A percentile compares a stretch with the other conserved stretches of the same genome.
Conservation (phyloP, 2,888 invertebrate genomes). For the Heteropelma amictum region DNA sequence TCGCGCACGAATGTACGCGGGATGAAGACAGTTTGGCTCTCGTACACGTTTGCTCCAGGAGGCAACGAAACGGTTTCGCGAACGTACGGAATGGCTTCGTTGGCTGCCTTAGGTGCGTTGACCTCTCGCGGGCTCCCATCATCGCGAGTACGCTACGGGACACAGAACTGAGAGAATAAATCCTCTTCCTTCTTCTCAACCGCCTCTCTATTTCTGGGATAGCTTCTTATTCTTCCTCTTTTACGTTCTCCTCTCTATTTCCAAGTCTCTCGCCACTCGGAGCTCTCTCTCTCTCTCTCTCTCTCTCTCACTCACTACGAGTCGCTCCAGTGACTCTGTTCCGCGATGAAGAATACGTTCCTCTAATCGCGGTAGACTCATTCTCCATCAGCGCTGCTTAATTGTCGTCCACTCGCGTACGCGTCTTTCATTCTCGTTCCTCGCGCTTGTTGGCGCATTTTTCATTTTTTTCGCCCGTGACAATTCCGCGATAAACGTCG, state of each 20-base stretch:
- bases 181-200: constrained; percentile 66
- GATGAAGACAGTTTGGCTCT: constrained; percentile 6
- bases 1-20: not conserved
- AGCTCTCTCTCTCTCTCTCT: constrained; percentile 49
- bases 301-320: constrained; percentile 14
- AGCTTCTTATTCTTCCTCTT: constrained; percentile 49
- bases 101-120: constrained; percentile 52
- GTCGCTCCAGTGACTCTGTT: constrained; percentile 60
- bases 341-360: constrained; percentile 21
- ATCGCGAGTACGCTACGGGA: constrained; percentile 46
- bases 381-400: constrained; percentile 24
- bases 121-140: constrained; percentile 48
- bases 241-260: constrained; percentile 43
- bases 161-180: constrained; percentile 38
- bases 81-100: constrained; percentile 53
- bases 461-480: constrained; percentile 10
- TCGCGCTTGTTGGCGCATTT: not conserved
- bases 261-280: constrained; percentile 32
- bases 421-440: not conserved
- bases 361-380: constrained; percentile 12
- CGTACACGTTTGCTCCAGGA: constrained; percentile 35
- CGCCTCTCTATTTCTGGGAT: constrained; percentile 65
- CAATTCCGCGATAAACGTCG: constrained; percentile 3
- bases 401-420: constrained; percentile 25
- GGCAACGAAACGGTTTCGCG: constrained; percentile 54